Conservation (phyloP, 2,113 vertebrate genomes). For the Hippocampus zosterae region DNA sequence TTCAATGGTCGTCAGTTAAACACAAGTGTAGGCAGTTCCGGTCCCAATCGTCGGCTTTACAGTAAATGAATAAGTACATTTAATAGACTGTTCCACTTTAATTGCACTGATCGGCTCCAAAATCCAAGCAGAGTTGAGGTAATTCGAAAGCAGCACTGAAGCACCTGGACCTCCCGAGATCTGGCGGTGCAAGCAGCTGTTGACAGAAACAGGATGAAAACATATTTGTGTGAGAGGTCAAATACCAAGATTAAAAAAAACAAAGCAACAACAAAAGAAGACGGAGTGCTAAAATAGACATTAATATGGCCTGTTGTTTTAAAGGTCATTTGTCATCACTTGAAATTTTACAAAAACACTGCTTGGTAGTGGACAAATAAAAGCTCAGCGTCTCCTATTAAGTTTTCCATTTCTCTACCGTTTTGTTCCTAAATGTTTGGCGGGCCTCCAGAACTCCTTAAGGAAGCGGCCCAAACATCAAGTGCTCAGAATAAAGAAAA, state of each 20-base stretch:
- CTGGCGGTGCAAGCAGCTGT: conserved; percentile 42
- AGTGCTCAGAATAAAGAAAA: conserved; percentile 85
- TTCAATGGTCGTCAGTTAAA: no score
- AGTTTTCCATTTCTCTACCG: conserved; percentile 72
- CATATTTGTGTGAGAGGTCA: conserved; percentile 26
- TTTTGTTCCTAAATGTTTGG: conserved; percentile 80
- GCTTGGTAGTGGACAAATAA: conserved; percentile 16
- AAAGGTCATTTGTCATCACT: conserved; percentile 16
- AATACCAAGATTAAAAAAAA: conserved; percentile 29
- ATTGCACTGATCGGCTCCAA: no score
- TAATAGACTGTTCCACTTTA: no score
- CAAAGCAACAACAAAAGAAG: conserved; percentile 41
- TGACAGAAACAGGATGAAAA: conserved; percentile 38
- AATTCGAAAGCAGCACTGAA: conserved; percentile 2
- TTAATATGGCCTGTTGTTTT: conserved; percentile 21
- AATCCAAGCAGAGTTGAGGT: background rate
- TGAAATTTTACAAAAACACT: conserved; percentile 27
- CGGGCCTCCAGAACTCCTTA: conserved; percentile 80
- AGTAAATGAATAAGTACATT: no score
- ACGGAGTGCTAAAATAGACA: conserved; percentile 40
- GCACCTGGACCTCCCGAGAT: conserved; percentile 28
- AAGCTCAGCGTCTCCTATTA: conserved; percentile 10
- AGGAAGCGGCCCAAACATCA: conserved; percentile 90
- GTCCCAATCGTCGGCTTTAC: no score
- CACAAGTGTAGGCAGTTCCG: no score